phyloP scores from a whole-genome alignment of 2,113 vertebrate species.

The Mastomys coucha region DNA sequence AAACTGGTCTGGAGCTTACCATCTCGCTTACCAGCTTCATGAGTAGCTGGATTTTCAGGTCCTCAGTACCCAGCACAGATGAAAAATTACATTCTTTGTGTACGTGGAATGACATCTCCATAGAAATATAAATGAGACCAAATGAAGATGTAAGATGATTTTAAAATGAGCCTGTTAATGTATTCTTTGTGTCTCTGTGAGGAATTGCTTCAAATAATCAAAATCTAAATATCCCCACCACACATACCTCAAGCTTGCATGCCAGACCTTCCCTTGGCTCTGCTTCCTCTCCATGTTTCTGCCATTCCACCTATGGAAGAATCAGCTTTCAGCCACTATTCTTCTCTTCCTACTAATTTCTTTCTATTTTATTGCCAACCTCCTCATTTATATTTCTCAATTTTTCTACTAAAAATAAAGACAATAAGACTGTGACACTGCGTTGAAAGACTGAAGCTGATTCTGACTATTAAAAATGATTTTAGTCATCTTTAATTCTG shows the following conservation, averaged over 20 bases:
- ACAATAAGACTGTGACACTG: not conserved
- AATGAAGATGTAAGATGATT: not conserved
- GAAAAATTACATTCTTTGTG: constrained; percentile 28
- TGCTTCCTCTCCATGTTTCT: accelerated
- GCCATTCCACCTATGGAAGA: not conserved
- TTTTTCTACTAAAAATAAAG: not conserved
- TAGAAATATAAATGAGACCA: not conserved
- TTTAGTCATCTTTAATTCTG: not conserved
- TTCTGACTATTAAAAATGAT: not conserved
- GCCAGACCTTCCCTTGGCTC: not conserved
- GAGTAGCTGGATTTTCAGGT: not conserved
- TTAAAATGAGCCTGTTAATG: not conserved
- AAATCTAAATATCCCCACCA: not conserved
- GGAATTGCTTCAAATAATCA: not conserved
- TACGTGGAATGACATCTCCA: not conserved
- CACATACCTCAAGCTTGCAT: not conserved
- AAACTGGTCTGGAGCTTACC: not conserved
- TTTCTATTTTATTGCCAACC: not conserved
- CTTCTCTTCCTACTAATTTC: not conserved
- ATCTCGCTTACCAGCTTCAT: no score
- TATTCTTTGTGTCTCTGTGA: not conserved
- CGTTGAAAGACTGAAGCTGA: not conserved
- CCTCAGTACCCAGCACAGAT: not conserved
- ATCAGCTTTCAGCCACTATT: not conserved
- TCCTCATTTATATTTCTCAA: not conserved